phyloP scores from a whole-genome alignment of 2,113 vertebrate species.

The Felis catus region DNA sequence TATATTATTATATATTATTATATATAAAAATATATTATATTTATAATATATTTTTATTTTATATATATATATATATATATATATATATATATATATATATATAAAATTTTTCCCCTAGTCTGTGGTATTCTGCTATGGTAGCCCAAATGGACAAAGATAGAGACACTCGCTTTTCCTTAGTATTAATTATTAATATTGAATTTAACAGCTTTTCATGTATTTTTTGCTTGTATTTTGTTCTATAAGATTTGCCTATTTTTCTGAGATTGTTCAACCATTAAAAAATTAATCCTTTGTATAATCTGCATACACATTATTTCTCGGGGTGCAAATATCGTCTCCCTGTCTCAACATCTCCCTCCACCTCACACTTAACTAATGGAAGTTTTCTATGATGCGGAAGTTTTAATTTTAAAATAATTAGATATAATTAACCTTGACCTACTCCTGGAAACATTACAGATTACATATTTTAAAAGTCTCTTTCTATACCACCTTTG shows the following conservation, averaged over 20 bases:
- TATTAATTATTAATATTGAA: background rate
- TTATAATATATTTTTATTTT: too few relatives aligned
- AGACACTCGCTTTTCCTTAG: background rate
- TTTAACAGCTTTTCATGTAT: background rate
- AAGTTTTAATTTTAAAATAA: background rate
- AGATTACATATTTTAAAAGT: background rate
- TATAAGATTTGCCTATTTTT: background rate
- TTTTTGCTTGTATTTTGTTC: background rate
- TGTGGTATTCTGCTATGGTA: background rate
- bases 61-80: too few relatives aligned
- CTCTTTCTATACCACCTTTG: background rate
- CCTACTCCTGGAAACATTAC: background rate
- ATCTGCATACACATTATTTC: background rate
- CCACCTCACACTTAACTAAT: background rate
- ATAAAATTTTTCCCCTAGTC: background rate
- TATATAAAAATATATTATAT: too few relatives aligned
- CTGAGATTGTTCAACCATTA: background rate
- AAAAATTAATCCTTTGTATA: background rate
- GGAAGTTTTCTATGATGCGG: background rate
- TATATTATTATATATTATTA: too few relatives aligned
- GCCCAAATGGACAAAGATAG: background rate
- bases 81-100: too few relatives aligned
- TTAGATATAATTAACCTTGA: background rate
- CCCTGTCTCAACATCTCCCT: background rate
- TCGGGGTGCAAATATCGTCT: background rate